Evolutionary conservation across 92 coral and sea anemone genomes (phyloP), one percentile per base, ranked within the genome.

Genomic region (Siderastrea siderea): DNA sequence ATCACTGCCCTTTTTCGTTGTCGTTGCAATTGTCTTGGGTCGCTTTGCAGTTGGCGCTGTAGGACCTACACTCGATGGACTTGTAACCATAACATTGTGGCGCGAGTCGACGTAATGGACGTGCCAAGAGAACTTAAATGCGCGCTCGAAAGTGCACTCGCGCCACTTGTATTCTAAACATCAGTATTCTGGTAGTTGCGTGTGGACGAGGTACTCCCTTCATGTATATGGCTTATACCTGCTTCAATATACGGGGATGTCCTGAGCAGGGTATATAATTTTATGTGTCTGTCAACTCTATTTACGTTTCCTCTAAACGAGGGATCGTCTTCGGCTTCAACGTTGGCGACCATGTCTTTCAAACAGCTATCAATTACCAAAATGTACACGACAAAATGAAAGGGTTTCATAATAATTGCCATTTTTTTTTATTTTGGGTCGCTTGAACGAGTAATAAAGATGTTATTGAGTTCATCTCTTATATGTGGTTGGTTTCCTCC

Each of bases 371-470:
- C 61, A 73, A 73, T 84, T 52, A 84, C n/a, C 63, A 74, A 46
- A 84, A 51, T 74, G 50, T n/a, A 74, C 17, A 84, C 14, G 79
- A 60, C 80, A 84, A 62, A 74, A 14, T 65, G 72, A 38, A 84
- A 74, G 12, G 44, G 15, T 72, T 64, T 74, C 60, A 59, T 17
- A 26, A 14, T 14, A 71, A 73, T 55, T 38, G 76, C 64, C 87
- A 84, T 74, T 50, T 75, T 74, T 26, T 26, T 57, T 26, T n/a
- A n/a, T 47, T 63, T 3, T 63, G 13, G n/a, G 55, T 47, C 53
- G 68, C 78, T 54, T 71, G 45, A 71, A 82, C 77, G 69, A 46
- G 46, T 17, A 57, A 43, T 44, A 55, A 53, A 81, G 12, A 38
- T 10, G 66, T 81, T 46, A 0, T 26, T 26, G 38, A 68, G 53